phyloP scores from a whole-genome alignment of 2,797 vertebrate species.

The Oryzias dopingdopingensis region DNA sequence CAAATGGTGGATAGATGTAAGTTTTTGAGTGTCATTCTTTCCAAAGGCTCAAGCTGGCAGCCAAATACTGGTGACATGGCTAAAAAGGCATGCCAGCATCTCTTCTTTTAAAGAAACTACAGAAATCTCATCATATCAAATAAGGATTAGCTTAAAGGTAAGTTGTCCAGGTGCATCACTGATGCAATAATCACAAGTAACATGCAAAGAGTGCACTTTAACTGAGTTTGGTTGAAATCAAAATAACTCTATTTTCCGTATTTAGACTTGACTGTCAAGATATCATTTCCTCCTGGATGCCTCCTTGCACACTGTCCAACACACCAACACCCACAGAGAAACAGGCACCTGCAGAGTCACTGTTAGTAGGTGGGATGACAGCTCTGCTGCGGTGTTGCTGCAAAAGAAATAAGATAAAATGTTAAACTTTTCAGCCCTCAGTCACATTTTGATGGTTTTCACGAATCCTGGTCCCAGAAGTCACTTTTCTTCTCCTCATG shows the following conservation, averaged over 20 bases:
- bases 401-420: conserved; percentile 52
- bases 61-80: too few species aligned
- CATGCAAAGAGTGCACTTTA: conserved; percentile 7
- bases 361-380: conserved; percentile 54
- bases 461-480: conserved; percentile 54
- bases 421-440: conserved; percentile 38
- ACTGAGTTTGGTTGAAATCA: conserved; percentile 15
- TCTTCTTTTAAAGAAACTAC: too few species aligned
- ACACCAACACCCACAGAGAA: conserved; percentile 11
- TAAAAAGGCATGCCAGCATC: too few species aligned
- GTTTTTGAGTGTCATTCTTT: too few species aligned
- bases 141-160: too few species aligned
- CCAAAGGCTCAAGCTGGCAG: too few species aligned
- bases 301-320: conserved; percentile 14
- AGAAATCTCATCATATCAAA: too few species aligned
- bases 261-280: conserved; percentile 32
- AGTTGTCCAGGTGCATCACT: neutral
- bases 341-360: conserved; percentile 38
- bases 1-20: too few species aligned
- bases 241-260: conserved; percentile 39
- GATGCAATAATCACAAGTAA: conserved; percentile 8
- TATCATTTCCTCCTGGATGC: conserved; percentile 23
- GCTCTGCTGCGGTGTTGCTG: conserved; percentile 53
- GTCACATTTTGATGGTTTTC: conserved; percentile 42
- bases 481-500: conserved; percentile 32